A percentile compares a stretch with the other conserved stretches of the same genome.
phyloP scores from a whole-genome alignment of 2,888 invertebrate species.

The Archips crataeganus region DNA sequence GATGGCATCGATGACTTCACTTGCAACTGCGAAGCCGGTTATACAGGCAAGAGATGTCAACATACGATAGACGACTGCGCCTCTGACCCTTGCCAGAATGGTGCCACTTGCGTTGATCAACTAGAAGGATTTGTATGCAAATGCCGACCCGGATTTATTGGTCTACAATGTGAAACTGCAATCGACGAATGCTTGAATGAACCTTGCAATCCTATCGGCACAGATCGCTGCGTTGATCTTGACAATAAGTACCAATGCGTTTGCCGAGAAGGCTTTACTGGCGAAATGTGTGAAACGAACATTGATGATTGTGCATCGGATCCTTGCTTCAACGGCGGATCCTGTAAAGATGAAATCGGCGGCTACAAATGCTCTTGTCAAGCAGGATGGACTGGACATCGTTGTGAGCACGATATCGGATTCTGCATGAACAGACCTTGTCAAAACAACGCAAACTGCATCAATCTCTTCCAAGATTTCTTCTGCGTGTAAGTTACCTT shows the following conservation, averaged over 20 bases:
- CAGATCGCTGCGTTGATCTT: conserved; percentile 94
- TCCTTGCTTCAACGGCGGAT: conserved; percentile 96
- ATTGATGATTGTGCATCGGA: conserved; percentile 94
- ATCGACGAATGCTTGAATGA: conserved; percentile 96
- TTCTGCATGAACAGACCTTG: conserved; percentile 95
- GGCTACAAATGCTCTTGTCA: conserved; percentile 93
- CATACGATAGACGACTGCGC: conserved; percentile 97
- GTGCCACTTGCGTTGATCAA: conserved; percentile 94
- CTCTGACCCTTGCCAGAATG: conserved; percentile 96
- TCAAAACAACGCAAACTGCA: conserved; percentile 96
- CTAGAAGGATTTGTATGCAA: conserved; percentile 96
- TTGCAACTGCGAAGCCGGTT: conserved; percentile 97
- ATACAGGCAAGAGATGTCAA: conserved; percentile 96
- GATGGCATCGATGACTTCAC: conserved; percentile 94
- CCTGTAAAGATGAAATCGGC: conserved; percentile 94
- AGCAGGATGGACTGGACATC: conserved; percentile 94
- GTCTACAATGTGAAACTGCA: conserved; percentile 96
- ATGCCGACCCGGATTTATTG: conserved; percentile 96
- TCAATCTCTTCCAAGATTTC: conserved; percentile 95
- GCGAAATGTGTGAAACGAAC: conserved; percentile 93
- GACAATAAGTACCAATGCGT: conserved; percentile 95
- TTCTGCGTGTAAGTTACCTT: conserved; percentile 92
- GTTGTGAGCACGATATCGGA: conserved; percentile 95
- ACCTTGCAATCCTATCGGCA: conserved; percentile 96
- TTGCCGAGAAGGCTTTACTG: conserved; percentile 95